Percentiles rank a stretch among this genome's conserved stretches.
Evolutionary conservation across 2,113 vertebrate species (phyloP).

Genomic region (Upupa epops): DNA sequence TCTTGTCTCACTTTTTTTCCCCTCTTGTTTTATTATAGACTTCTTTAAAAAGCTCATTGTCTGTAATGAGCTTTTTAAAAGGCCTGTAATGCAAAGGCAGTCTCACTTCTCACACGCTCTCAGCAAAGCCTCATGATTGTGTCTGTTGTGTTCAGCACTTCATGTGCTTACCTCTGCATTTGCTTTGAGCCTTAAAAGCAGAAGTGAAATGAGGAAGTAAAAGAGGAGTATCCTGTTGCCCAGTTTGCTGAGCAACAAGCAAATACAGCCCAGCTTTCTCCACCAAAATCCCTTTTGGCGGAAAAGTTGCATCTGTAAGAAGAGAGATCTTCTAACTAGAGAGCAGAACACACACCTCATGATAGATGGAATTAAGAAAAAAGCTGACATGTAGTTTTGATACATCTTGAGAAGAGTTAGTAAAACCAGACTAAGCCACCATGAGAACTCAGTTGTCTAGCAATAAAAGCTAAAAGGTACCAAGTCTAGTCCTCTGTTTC

Average conservation of each 20-base stretch:
- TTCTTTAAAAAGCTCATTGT: background rate
- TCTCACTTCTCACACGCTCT: background rate
- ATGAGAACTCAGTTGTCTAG: background rate
- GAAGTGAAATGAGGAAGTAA: conserved; percentile 53
- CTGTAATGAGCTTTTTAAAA: too few species aligned
- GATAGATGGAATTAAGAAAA: background rate
- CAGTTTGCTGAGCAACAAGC: background rate
- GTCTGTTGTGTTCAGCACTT: background rate
- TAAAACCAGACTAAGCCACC: background rate
- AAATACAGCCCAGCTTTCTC: background rate
- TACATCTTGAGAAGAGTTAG: background rate
- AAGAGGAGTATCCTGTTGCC: background rate
- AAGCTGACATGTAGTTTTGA: background rate
- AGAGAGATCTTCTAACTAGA: background rate
- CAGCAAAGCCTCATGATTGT: background rate
- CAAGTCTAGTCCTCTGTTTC: background rate
- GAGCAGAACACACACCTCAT: background rate
- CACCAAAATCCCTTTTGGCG: background rate
- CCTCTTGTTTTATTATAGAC: background rate
- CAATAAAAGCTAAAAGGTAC: background rate
- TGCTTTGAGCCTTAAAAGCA: conserved; percentile 15
- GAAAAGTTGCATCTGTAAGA: background rate
- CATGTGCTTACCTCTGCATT: background rate
- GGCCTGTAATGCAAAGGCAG: background rate
- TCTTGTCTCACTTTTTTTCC: background rate